phyloP scores from a whole-genome alignment of 2,113 vertebrate genomes.

The Hypanus sabinus region DNA sequence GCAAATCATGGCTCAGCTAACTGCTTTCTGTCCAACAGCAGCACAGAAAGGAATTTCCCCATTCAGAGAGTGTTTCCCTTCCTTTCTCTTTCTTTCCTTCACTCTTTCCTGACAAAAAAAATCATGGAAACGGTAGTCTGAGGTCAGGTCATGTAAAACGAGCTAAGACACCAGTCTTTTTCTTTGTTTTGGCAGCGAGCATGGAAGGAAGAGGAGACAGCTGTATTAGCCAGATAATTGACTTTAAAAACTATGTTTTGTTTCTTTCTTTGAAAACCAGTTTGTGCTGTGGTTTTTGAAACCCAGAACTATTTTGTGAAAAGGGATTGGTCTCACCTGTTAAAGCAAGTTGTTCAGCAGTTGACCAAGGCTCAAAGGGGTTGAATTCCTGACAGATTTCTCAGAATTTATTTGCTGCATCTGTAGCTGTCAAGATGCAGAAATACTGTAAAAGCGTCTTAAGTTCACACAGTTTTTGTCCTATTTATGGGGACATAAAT shows the following conservation, averaged over 20 bases:
- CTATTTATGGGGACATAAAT: neutral
- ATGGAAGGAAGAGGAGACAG: slow-evolving; percentile 43
- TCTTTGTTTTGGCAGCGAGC: slow-evolving; percentile 53
- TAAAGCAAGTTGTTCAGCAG: neutral
- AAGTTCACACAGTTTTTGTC: neutral
- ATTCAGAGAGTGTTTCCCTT: slow-evolving; percentile 45
- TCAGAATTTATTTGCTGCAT: neutral
- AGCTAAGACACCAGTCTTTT: slow-evolving; percentile 49
- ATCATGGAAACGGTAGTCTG: slow-evolving; percentile 54
- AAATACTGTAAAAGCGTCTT: neutral
- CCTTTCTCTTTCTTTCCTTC: slow-evolving; percentile 46
- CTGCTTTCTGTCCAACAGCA: slow-evolving; percentile 44
- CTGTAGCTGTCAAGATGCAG: neutral
- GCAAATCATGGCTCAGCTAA: slow-evolving; percentile 48
- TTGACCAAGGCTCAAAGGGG: neutral
- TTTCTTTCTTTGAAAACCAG: slow-evolving; percentile 16
- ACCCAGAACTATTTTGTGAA: neutral
- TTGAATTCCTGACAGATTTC: neutral
- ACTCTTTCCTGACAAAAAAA: slow-evolving; percentile 51
- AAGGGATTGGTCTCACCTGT: slow-evolving; percentile 21
- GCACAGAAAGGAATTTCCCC: slow-evolving; percentile 43
- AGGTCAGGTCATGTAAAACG: slow-evolving; percentile 57
- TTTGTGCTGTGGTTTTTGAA: neutral
- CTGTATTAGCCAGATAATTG: slow-evolving; percentile 51
- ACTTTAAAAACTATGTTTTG: slow-evolving; percentile 35